These are phyloP conservation scores for Clarias macrocephalus DNA, from an alignment of 2,113 vertebrate genomes.

Conservation along the genomic window DNA sequence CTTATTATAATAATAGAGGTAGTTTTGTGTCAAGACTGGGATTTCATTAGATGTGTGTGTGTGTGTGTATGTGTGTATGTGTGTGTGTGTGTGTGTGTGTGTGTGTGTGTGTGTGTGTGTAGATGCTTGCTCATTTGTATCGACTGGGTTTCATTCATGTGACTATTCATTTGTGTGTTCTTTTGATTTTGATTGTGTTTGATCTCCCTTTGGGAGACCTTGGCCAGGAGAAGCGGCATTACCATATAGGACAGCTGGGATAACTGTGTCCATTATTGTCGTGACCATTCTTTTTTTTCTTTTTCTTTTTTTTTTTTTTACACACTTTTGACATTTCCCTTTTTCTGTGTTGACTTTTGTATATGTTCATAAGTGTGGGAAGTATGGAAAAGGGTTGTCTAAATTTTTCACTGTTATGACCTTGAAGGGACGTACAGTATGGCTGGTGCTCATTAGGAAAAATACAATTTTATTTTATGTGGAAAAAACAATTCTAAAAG, in stretches of 20 bases:
- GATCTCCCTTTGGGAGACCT: constrained; percentile 18
- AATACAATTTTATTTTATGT: not conserved
- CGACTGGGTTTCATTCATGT: not conserved
- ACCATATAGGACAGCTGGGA: constrained; percentile 35
- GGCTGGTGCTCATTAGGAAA: not conserved
- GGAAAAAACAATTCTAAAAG: not conserved
- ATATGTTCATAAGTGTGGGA: constrained; percentile 13
- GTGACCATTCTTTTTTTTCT: not conserved
- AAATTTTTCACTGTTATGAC: not conserved
- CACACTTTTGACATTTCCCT: constrained; percentile 35
- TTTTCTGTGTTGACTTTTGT: constrained; percentile 33
- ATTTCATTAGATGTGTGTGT: constrained; percentile 43
- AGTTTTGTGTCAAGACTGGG: constrained; percentile 36
- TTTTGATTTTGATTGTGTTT: constrained; percentile 27
- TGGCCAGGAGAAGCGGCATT: constrained; percentile 18
- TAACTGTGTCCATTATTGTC: constrained; percentile 43
- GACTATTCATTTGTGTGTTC: constrained; percentile 21
- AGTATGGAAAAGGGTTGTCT: constrained; percentile 6
- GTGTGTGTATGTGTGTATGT: constrained; percentile 33
- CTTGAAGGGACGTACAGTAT: not conserved
- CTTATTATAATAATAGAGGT: constrained; percentile 43
- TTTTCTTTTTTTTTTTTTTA: not conserved
- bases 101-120: constrained; percentile 31
- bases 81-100: constrained; percentile 38
- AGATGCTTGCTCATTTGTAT: constrained; percentile 24